These are phyloP conservation scores for Streblospio benedicti DNA, from an alignment of 1,140 invertebrate species.

Conservation along the genomic window DNA sequence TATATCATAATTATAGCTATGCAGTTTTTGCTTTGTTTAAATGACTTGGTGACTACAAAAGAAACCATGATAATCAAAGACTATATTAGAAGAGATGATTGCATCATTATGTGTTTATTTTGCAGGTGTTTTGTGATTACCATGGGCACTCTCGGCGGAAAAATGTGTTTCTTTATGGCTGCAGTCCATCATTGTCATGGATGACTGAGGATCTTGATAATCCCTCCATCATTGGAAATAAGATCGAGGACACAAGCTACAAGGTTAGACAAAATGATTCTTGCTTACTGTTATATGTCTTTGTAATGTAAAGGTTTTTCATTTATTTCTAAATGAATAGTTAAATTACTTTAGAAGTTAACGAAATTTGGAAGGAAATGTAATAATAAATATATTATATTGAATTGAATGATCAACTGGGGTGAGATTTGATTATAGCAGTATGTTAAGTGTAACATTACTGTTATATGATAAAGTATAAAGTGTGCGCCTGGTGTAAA, in stretches of 20 bases:
- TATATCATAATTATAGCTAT: neutral
- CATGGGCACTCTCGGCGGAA: conserved; percentile 81
- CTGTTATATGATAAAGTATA: too few species aligned
- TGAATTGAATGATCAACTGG: too few species aligned
- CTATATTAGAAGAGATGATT: neutral
- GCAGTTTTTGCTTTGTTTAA: neutral
- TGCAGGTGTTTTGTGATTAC: conserved; percentile 81
- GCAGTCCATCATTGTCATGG: conserved; percentile 54
- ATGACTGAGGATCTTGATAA: conserved; percentile 37
- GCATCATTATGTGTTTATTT: conserved; percentile 4
- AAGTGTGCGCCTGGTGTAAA: too few species aligned
- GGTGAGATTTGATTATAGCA: too few species aligned
- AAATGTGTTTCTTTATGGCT: conserved; percentile 83
- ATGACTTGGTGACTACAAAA: neutral
- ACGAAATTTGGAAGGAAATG: too few species aligned
- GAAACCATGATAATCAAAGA: neutral
- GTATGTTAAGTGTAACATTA: too few species aligned
- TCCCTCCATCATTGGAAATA: conserved; percentile 33
- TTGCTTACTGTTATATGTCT: neutral
- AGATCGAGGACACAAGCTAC: conserved; percentile 42
- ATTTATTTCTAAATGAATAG: neutral
- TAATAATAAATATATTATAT: too few species aligned
- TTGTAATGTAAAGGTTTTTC: neutral
- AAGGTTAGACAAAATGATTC: conserved; percentile 38
- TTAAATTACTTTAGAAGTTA: neutral